phyloP scores from a whole-genome alignment of 2,113 vertebrate species.

The Mastomys coucha region DNA sequence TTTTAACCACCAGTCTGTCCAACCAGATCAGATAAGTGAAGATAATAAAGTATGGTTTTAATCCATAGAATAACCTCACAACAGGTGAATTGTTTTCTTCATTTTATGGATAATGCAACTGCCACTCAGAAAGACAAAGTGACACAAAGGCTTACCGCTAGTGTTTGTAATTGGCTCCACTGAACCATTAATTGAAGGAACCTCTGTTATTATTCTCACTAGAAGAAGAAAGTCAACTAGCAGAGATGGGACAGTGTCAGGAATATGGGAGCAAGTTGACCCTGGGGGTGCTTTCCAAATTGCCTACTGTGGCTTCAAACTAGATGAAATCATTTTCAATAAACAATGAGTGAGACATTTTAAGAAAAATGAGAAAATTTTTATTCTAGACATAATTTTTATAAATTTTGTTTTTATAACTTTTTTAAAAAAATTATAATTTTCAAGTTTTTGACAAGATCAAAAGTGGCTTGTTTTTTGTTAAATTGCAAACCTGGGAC shows the following conservation, averaged over 20 bases:
- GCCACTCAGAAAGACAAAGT: slow-evolving; percentile 3
- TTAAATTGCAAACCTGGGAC: background rate
- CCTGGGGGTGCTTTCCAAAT: background rate
- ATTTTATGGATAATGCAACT: background rate
- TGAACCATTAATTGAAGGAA: background rate
- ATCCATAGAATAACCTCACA: background rate
- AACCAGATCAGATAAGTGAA: background rate
- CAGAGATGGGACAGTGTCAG: background rate
- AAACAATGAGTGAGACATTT: background rate
- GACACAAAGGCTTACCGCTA: background rate
- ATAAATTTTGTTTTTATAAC: background rate
- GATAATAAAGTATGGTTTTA: background rate
- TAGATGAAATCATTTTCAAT: background rate
- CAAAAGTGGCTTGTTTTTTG: slow-evolving; percentile 24
- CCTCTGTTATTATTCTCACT: background rate
- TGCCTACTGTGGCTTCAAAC: background rate
- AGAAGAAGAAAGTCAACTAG: slow-evolving; percentile 14
- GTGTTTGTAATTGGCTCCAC: background rate
- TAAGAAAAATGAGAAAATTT: slow-evolving; percentile 28
- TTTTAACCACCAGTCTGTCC: background rate
- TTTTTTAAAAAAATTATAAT: too few species aligned
- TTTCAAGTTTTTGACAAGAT: background rate
- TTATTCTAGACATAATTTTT: background rate
- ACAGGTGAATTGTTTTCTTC: background rate
- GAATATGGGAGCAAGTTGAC: background rate